phyloP scores from a whole-genome alignment of 2,888 invertebrate genomes.

The Plagodis pulveraria region DNA sequence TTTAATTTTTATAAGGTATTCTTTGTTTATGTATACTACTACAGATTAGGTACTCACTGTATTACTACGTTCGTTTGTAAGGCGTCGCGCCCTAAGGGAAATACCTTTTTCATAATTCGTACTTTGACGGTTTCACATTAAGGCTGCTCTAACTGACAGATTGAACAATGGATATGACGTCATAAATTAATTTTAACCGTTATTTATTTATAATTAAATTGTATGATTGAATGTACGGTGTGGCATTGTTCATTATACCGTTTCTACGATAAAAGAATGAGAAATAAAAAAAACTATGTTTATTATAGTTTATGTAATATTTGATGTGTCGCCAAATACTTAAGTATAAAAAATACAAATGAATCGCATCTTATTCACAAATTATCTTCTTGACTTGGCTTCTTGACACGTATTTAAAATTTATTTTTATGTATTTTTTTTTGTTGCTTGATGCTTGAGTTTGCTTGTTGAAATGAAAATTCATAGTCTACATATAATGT shows the following conservation, averaged over 20 bases:
- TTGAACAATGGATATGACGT: constrained; percentile 41
- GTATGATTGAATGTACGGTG: not conserved
- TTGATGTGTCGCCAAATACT: too few relatives aligned
- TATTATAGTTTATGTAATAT: too few relatives aligned
- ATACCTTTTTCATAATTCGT: constrained; percentile 71
- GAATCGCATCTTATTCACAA: too few relatives aligned
- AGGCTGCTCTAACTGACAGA: constrained; percentile 43
- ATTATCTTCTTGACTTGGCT: too few relatives aligned
- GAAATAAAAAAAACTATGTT: too few relatives aligned
- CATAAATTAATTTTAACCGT: constrained; percentile 34
- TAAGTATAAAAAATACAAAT: too few relatives aligned
- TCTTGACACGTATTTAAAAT: too few relatives aligned
- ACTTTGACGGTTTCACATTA: constrained; percentile 58
- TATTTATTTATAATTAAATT: not conserved
- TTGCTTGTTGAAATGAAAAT: not conserved
- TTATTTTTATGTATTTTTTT: not conserved
- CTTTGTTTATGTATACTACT: not conserved
- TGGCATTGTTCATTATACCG: not conserved
- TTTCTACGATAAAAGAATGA: too few relatives aligned
- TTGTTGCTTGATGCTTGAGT: too few relatives aligned
- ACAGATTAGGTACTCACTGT: constrained; percentile 15
- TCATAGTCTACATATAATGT: not conserved
- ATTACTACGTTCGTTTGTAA: constrained; percentile 64
- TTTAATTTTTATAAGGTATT: too few relatives aligned
- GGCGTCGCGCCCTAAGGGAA: constrained; percentile 62